Percentiles rank a stretch among this genome's conserved stretches.
phyloP scores from a whole-genome alignment of 2,797 vertebrate genomes.

The Linurgus olivaceus region DNA sequence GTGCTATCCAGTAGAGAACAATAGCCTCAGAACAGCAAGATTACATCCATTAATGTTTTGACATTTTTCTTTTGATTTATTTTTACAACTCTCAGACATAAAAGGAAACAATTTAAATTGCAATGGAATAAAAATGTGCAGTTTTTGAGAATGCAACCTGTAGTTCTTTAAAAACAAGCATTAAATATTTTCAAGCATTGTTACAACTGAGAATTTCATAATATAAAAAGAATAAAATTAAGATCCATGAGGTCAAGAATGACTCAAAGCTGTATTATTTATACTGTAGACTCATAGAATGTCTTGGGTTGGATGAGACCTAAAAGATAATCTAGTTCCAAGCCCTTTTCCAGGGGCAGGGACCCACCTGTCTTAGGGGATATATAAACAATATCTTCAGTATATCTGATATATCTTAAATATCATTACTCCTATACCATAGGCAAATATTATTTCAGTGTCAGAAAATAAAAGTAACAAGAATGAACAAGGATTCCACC shows the following conservation, averaged over 20 bases:
- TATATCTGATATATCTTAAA: not conserved
- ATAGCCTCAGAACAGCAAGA: not conserved
- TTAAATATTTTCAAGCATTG: not conserved
- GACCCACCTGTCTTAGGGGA: not conserved
- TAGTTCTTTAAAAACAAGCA: not conserved
- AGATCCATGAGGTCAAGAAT: not conserved
- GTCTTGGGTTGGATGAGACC: not conserved
- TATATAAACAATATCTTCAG: not conserved
- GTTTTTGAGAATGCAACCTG: not conserved
- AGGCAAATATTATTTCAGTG: not conserved
- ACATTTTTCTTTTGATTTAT: not conserved
- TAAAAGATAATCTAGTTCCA: not conserved
- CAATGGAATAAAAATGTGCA: not conserved
- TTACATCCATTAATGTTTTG: not conserved
- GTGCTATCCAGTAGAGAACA: not conserved
- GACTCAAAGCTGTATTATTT: not conserved
- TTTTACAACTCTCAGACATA: not conserved
- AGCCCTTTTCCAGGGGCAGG: not conserved
- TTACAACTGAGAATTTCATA: not conserved
- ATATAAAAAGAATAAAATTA: not conserved
- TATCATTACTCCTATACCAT: not conserved
- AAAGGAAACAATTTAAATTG: not conserved
- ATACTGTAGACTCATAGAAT: not conserved
- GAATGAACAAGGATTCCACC: not conserved
- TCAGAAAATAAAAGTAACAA: not conserved